phyloP scores from a whole-genome alignment of 1,140 invertebrate genomes.

The Drosophila pseudoobscura region DNA sequence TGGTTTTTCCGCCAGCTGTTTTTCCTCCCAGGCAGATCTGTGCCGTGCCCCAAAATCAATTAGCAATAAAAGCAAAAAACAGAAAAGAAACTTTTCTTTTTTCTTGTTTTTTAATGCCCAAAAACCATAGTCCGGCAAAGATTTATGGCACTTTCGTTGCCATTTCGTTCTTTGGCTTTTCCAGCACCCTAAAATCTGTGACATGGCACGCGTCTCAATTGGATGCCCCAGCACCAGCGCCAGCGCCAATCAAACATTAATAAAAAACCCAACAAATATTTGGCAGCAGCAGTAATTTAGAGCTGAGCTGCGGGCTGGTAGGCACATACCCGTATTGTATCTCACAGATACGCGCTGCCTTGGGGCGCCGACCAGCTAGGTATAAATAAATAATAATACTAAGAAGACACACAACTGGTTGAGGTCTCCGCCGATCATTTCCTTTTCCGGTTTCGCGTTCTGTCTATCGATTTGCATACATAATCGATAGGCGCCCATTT shows the following conservation, averaged over 20 bases:
- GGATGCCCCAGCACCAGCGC: not conserved
- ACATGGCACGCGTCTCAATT: slow-evolving; percentile 39
- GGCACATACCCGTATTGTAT: not conserved
- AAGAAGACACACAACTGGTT: slow-evolving; percentile 30
- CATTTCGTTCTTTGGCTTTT: slow-evolving; percentile 45
- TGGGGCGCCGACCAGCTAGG: slow-evolving; percentile 20
- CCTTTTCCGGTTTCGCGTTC: slow-evolving; percentile 68
- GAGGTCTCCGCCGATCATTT: slow-evolving; percentile 62
- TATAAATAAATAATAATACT: slow-evolving; percentile 43
- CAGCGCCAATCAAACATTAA: slow-evolving; percentile 4
- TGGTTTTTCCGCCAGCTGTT: slow-evolving; percentile 17
- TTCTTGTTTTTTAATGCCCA: slow-evolving; percentile 53
- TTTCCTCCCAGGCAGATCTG: slow-evolving; percentile 27
- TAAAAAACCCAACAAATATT: slow-evolving; percentile 7
- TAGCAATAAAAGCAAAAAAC: slow-evolving; percentile 44
- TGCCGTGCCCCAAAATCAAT: slow-evolving; percentile 40
- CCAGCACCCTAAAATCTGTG: slow-evolving; percentile 20
- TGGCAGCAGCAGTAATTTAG: slow-evolving; percentile 5
- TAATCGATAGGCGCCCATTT: slow-evolving; percentile 53
- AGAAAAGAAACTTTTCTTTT: slow-evolving; percentile 19
- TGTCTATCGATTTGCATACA: slow-evolving; percentile 59
- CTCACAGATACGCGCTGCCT: slow-evolving; percentile 9
- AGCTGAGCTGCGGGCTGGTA: not conserved
- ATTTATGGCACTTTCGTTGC: slow-evolving; percentile 47
- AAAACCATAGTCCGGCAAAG: slow-evolving; percentile 27